A percentile compares a stretch with the other conserved stretches of the same genome.
Conservation (phyloP, 2,113 vertebrate species). For the Tachuris rubrigastra region DNA sequence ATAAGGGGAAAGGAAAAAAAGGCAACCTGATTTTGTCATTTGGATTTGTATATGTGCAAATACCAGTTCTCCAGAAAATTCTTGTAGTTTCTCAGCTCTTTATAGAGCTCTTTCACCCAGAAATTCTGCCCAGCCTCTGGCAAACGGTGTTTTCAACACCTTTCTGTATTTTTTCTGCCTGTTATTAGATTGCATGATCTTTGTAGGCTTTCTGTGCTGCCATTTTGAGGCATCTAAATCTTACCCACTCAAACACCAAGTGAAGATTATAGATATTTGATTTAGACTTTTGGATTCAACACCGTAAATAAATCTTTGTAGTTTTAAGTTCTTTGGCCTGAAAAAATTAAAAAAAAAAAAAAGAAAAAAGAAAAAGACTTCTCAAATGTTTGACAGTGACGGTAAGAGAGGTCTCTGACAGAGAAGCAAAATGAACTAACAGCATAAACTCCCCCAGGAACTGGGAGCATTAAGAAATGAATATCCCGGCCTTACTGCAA, state of each 20-base stretch:
- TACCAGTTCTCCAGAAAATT: not conserved
- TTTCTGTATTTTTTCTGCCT: not conserved
- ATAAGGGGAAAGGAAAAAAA: not conserved
- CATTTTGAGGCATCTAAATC: not conserved
- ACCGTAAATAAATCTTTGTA: not conserved
- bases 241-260: not conserved
- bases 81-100: not conserved
- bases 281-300: not conserved
- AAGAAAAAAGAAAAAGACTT: not conserved
- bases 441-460: conserved; percentile 57
- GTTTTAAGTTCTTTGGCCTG: conserved; percentile 48
- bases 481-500: conserved; percentile 58
- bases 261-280: not conserved
- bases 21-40: not conserved
- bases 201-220: not conserved
- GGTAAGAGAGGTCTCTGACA: conserved; percentile 44
- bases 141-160: not conserved
- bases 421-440: conserved; percentile 63
- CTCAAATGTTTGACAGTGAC: conserved; percentile 30
- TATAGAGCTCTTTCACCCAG: not conserved
- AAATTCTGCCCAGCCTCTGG: not conserved
- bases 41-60: not conserved
- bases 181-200: not conserved
- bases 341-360: not conserved
- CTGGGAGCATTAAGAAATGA: conserved; percentile 44